These are phyloP conservation scores for Tetrao urogallus DNA, from an alignment of 2,113 vertebrate genomes.

Conservation along the genomic window DNA sequence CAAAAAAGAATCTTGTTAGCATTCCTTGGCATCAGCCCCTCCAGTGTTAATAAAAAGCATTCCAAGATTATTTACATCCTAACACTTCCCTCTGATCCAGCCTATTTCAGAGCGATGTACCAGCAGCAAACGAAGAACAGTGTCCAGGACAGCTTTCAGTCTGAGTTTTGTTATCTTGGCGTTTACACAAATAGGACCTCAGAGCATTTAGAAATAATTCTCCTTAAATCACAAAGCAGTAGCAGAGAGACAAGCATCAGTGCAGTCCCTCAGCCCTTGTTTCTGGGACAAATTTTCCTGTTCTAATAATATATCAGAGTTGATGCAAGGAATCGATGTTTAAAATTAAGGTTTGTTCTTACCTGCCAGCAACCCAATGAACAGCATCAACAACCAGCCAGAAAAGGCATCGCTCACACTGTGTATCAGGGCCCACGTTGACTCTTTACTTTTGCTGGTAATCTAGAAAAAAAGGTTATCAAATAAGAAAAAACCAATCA, in stretches of 20 bases:
- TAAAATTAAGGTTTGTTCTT: background rate
- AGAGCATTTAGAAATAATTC: background rate
- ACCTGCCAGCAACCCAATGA: constrained; percentile 95
- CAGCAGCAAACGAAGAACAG: background rate
- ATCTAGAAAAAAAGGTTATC: constrained; percentile 79
- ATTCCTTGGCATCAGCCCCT: background rate
- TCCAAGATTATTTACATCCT: background rate
- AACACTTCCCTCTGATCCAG: background rate
- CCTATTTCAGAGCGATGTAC: background rate
- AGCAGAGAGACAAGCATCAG: background rate
- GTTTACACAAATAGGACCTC: background rate
- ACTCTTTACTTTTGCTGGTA: constrained; percentile 91
- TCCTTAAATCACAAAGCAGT: background rate
- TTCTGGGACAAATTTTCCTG: background rate
- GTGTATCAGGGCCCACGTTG: constrained; percentile 87
- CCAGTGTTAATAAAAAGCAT: accelerated
- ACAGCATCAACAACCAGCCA: constrained; percentile 95
- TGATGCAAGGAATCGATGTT: accelerated
- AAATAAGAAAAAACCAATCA: background rate
- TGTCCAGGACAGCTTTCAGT: background rate
- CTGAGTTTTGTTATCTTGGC: background rate
- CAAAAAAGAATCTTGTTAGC: background rate
- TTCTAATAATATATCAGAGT: background rate
- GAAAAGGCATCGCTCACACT: constrained; percentile 95
- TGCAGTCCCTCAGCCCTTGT: background rate